A percentile compares a stretch with the other conserved stretches of the same genome.
These are phyloP conservation scores for Danio aesculapii DNA, from an alignment of 2,797 vertebrate genomes.

Conservation along the genomic window DNA sequence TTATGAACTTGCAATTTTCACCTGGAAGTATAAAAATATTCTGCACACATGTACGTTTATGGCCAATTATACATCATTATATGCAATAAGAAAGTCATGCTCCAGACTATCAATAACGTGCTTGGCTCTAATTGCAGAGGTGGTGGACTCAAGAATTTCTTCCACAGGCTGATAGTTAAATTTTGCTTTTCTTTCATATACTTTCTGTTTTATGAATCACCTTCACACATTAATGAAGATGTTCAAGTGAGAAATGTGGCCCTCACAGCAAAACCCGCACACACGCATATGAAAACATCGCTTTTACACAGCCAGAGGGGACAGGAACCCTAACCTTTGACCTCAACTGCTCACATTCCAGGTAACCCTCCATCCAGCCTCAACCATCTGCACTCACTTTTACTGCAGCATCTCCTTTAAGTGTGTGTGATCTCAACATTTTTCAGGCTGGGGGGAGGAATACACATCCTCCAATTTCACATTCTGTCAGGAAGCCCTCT, in stretches of 20 bases:
- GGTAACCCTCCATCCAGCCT: background rate
- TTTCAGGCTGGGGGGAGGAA: background rate
- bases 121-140: no score
- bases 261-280: background rate
- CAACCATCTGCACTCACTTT: constrained; percentile 30
- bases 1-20: background rate
- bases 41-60: no score
- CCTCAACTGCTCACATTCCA: constrained; percentile 42
- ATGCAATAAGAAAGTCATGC: no score
- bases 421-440: background rate
- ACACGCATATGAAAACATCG: background rate
- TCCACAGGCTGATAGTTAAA: no score
- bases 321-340: constrained; percentile 51
- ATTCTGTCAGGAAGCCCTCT: constrained; percentile 26
- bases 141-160: no score
- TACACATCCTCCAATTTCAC: constrained; percentile 28
- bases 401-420: constrained; percentile 6
- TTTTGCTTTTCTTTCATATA: no score
- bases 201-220: no score
- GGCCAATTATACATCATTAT: no score
- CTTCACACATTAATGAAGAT: background rate
- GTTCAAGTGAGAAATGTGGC: background rate
- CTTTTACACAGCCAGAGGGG: constrained; percentile 28
- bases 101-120: no score
- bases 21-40: background rate